Base-by-base conservation (phyloP, 1,140 invertebrate species). In the Ericerus pela region DNA sequence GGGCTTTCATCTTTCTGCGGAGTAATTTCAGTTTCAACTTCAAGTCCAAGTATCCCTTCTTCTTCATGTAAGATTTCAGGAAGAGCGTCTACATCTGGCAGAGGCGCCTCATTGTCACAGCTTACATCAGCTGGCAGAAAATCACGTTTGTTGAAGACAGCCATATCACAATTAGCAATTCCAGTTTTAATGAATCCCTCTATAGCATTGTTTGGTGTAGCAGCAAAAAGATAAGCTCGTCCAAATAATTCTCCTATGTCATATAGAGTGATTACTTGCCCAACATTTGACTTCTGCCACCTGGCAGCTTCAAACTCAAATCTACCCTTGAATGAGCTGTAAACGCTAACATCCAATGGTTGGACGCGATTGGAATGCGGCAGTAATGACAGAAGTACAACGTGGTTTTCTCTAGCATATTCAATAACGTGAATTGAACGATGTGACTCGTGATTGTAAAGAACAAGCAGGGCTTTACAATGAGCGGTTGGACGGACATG, bases 191-290 rank as follows among this genome's bases (percentile, higher is more conserved):
- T 20, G 55, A 67, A 67, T 53, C 65, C 66, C 36, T 55, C 20
- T n/a, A 53, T 53, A 36, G 62, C 63, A 41, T 67, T 67, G 20
- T 38, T 30, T n/a, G 59, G 36, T 8, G 62, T 63, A 20, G 58
- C 38, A 53, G 60, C 58, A 24, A 31, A 16, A 30, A 54, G 38
- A 54, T 60, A 62, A 16, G 65, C 59, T 55, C 12, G 62, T 61
- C 58, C 63, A 63, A 30, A 67, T 62, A 18, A 58, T 63, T 53
- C 66, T 61, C 4, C 59, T 1, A 56, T 61, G 62, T 16, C 61
- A 61, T 52, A 74, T 26, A 74, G 70, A 14, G 67, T 65, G 63
- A 76, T 71, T 12, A 68, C 62, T 63, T 69, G 73, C 11, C 70
- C 68, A 20, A 14, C 11, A 28, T 28, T 51, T 24, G 6, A n/a